phyloP scores from a whole-genome alignment of 2,797 vertebrate species.

The Chelon labrosus region DNA sequence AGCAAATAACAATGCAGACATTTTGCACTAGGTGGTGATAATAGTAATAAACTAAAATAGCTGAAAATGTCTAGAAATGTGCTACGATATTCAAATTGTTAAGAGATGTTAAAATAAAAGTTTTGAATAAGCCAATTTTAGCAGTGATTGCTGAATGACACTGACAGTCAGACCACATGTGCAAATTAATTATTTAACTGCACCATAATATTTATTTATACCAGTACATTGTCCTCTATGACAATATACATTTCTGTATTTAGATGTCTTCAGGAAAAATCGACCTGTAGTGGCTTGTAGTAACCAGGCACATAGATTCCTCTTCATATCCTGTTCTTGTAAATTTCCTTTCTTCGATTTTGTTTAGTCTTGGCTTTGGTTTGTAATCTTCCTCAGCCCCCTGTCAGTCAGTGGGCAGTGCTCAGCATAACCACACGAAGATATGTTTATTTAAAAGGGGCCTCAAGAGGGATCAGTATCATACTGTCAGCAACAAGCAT shows the following conservation, averaged over 20 bases:
- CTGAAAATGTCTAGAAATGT: neutral
- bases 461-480: conserved; percentile 25
- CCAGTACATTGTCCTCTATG: conserved; percentile 1
- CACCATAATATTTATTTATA: neutral
- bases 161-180: conserved; percentile 44
- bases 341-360: conserved; percentile 34
- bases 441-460: conserved; percentile 11
- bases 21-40: no score
- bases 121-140: no score
- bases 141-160: conserved; percentile 37
- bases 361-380: conserved; percentile 57
- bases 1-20: no score
- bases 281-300: neutral
- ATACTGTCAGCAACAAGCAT: neutral
- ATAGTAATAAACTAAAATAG: neutral
- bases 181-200: conserved; percentile 30
- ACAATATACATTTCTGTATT: conserved; percentile 20
- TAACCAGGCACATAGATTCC: conserved; percentile 19
- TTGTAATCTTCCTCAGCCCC: conserved; percentile 17
- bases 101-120: neutral
- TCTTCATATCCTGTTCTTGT: neutral
- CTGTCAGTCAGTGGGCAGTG: conserved; percentile 1
- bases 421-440: conserved; percentile 9
- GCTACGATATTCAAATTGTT: neutral
- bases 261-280: conserved; percentile 7